Base-by-base conservation (phyloP, 2,888 invertebrate genomes). In the Drosophila atroscutellata region DNA sequence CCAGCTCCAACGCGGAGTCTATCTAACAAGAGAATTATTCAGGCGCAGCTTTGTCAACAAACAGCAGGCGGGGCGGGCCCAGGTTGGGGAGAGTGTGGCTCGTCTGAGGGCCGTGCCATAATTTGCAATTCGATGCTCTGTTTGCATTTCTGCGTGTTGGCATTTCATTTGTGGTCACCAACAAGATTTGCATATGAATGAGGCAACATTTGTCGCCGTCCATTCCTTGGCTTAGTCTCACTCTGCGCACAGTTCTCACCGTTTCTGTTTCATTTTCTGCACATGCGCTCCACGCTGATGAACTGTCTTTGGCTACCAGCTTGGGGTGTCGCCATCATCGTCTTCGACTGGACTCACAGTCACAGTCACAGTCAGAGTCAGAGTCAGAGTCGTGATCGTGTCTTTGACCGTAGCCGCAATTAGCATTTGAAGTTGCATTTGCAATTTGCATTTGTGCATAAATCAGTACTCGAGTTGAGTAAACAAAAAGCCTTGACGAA, bases 71-170 rank as follows among this genome's bases (percentile, higher is more conserved):
- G 18, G 20, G 13, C 3, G 36, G 36, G 9, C 18, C 7, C 42
- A 15, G 45, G 24, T 39, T 11, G 47, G 28, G 28, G 42, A 13
- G 51, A 15, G 20, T n/a, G 30, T 52, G 55, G 15, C 39, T 26
- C 32, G 60, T 68, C 56, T 63, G 61, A 52, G 62, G 49, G 57
- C 64, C 65, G 56, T 70, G 67, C 77, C 81, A 88, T 77, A 79
- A 87, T 87, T 87, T 87, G 87, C 87, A 87, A 87, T 87, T 87
- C 90, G 87, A 87, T 87, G 81, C 90, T 88, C 83, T 81, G 77
- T 86, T 89, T 86, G 89, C 86, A 89, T 81, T 88, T 80, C 86
- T 84, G 84, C 86, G 86, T 87, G 86, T 89, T 87, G 86, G 86
- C 83, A 87, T 87, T 87, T 89, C 90, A 90, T 90, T 87, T 90